These are phyloP conservation scores for Beris chalybata DNA, from an alignment of 2,888 invertebrate genomes.

Conservation along the genomic window DNA sequence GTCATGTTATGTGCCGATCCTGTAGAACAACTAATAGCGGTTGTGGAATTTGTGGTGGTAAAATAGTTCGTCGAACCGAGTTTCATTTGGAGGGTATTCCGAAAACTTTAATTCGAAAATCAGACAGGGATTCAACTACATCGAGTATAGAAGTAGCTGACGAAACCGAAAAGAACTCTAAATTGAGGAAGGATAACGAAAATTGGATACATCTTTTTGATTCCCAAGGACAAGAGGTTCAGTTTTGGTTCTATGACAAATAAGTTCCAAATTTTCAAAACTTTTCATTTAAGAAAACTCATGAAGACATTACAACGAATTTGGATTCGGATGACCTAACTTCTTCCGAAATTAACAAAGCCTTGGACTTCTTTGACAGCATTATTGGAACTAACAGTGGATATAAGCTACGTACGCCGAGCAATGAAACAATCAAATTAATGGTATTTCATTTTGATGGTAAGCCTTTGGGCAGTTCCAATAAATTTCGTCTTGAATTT, in stretches of 20 bases:
- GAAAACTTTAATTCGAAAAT: slow-evolving; percentile 17
- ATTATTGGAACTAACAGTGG: slow-evolving; percentile 7
- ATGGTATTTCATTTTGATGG: slow-evolving; percentile 4
- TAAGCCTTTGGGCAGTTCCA: not conserved
- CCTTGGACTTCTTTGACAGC: not conserved
- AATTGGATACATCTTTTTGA: slow-evolving; percentile 6
- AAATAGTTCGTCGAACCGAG: slow-evolving; percentile 22
- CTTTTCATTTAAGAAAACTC: not conserved
- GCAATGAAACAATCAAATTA: slow-evolving; percentile 2
- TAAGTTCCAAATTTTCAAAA: not conserved
- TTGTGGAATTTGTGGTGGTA: slow-evolving; percentile 27
- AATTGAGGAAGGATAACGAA: slow-evolving; percentile 11
- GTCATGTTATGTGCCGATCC: slow-evolving; percentile 33
- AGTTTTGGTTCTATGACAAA: not conserved
- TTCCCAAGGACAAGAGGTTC: slow-evolving; percentile 5
- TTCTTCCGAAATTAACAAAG: not conserved
- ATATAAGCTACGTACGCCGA: slow-evolving; percentile 21
- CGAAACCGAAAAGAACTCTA: not conserved
- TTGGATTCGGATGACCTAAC: not conserved
- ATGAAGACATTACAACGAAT: not conserved
- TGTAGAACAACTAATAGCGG: not conserved
- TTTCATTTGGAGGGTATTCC: slow-evolving; percentile 31
- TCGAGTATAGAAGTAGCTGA: not conserved
- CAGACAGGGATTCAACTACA: not conserved
- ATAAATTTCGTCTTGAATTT: slow-evolving; percentile 1